phyloP scores from a whole-genome alignment of 2,888 invertebrate species.

The Lepidochrysops patricia region DNA sequence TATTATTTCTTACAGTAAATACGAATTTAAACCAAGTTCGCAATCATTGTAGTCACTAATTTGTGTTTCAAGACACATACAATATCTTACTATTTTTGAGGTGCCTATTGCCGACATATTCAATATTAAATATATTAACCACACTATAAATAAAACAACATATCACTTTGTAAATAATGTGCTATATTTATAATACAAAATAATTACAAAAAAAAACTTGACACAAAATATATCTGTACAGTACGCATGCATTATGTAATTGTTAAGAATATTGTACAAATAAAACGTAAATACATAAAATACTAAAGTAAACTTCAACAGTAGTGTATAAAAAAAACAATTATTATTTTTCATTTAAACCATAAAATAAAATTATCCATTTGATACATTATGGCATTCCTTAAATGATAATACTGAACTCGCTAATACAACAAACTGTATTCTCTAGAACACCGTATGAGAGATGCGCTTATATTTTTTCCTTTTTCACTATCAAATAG shows the following conservation, averaged over 20 bases:
- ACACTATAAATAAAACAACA: conserved; percentile 29
- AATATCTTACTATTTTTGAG: too few relatives aligned
- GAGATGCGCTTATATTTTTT: conserved; percentile 1
- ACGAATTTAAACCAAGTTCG: too few relatives aligned
- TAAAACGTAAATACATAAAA: conserved; percentile 47
- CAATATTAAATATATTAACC: neutral
- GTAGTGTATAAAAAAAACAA: conserved; percentile 47
- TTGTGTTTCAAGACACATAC: too few relatives aligned
- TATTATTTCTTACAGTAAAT: too few relatives aligned
- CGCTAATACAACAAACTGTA: conserved; percentile 70
- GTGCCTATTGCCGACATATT: too few relatives aligned
- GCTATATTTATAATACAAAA: conserved; percentile 74
- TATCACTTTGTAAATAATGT: conserved; percentile 67
- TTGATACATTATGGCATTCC: conserved; percentile 69
- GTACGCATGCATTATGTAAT: conserved; percentile 59
- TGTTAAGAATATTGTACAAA: conserved; percentile 55
- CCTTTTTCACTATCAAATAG: too few relatives aligned
- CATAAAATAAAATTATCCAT: conserved; percentile 54
- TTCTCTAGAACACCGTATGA: conserved; percentile 31
- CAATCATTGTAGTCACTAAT: too few relatives aligned
- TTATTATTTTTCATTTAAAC: conserved; percentile 41
- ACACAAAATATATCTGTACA: conserved; percentile 68
- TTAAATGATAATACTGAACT: conserved; percentile 68
- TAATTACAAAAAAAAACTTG: conserved; percentile 70
- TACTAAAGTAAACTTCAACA: conserved; percentile 51